phyloP scores from a whole-genome alignment of 2,113 vertebrate species.

The Collichthys lucidus region DNA sequence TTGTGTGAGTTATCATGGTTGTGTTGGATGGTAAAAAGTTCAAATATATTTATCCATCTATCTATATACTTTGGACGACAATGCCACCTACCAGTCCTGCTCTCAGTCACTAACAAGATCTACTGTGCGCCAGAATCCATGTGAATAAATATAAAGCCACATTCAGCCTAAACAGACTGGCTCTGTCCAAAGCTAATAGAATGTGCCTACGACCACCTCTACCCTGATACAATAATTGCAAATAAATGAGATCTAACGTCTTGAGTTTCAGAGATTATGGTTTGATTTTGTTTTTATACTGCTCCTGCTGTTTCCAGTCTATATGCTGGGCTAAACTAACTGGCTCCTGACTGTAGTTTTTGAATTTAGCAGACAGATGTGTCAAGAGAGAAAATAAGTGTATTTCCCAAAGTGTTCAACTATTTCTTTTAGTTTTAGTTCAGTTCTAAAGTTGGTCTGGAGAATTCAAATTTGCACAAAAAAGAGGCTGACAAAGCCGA shows the following conservation, averaged over 20 bases:
- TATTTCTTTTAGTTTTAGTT: background rate
- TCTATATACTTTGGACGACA: too few species aligned
- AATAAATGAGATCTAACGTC: background rate
- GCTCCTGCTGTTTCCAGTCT: background rate
- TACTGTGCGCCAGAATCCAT: too few species aligned
- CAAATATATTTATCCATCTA: too few species aligned
- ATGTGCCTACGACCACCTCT: too few species aligned
- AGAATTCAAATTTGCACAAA: background rate
- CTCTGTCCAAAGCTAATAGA: background rate
- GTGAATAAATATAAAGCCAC: background rate
- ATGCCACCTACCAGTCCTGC: too few species aligned
- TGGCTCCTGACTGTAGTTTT: background rate
- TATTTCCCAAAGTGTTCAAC: background rate
- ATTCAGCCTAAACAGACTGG: background rate
- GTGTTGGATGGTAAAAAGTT: too few species aligned
- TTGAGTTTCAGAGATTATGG: background rate
- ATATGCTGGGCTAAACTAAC: background rate
- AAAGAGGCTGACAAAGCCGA: conserved; percentile 10
- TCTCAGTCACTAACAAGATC: too few species aligned
- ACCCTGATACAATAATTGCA: too few species aligned
- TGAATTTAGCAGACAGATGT: background rate
- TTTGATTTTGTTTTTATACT: background rate
- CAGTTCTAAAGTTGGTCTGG: background rate
- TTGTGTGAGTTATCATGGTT: too few species aligned
- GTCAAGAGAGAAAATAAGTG: too few species aligned